Evolutionary conservation across 2,888 invertebrate species (phyloP).

Genomic region (Microplitis manilae): DNA sequence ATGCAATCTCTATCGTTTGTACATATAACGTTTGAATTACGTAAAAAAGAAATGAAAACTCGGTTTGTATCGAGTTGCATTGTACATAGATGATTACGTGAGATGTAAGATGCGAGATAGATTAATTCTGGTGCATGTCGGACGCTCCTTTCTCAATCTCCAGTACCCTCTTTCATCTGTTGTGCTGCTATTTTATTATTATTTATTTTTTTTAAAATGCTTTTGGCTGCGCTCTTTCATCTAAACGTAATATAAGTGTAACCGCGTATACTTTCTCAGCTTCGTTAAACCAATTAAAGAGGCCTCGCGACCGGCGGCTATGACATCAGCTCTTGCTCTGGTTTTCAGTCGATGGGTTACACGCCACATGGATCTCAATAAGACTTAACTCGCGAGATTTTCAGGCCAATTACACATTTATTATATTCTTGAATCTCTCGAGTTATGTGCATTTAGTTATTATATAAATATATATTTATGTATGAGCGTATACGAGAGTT

Average conservation of each 20-base stretch:
- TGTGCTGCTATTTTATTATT: not conserved
- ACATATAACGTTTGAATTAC: not conserved
- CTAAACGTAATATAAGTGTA: slow-evolving; percentile 6
- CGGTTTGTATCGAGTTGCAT: not conserved
- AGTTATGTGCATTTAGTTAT: slow-evolving; percentile 12
- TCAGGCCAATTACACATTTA: slow-evolving; percentile 20
- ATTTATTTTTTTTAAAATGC: not conserved
- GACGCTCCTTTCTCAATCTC: not conserved
- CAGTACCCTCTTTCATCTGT: not conserved
- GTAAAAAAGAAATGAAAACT: not conserved
- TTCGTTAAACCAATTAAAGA: slow-evolving; percentile 40
- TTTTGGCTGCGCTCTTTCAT: slow-evolving; percentile 14
- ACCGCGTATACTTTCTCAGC: slow-evolving; percentile 23
- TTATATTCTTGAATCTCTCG: slow-evolving; percentile 5
- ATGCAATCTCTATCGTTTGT: slow-evolving; percentile 17
- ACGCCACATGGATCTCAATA: slow-evolving; percentile 18
- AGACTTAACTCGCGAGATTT: not conserved
- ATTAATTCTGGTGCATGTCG: not conserved
- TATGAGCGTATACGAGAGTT: not conserved
- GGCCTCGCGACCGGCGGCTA: slow-evolving; percentile 5
- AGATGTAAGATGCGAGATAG: not conserved
- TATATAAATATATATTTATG: not conserved
- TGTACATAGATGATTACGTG: not conserved
- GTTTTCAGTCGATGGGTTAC: slow-evolving; percentile 28
- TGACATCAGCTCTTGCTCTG: slow-evolving; percentile 39